Base-by-base conservation (phyloP, 2,888 invertebrate species). In the Gymnosoma rotundatum region DNA sequence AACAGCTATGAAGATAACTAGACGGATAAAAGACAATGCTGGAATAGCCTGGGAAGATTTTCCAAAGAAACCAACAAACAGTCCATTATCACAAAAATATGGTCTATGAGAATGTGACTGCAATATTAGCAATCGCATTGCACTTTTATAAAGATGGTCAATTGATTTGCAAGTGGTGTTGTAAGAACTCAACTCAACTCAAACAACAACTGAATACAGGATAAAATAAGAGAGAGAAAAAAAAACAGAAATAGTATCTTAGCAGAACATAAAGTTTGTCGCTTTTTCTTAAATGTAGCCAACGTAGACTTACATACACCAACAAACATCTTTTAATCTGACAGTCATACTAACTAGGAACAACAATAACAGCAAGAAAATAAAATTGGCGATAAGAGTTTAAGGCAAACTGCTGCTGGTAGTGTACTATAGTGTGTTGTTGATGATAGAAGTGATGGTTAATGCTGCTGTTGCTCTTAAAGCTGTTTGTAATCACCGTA, bases 241-340 rank as follows among this genome's bases (percentile, higher is more conserved):
- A 32, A 69, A 74, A 83, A 69, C 61, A 60, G 32, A 69, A 63
- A 74, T 61, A 58, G 60, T 69, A 81, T 81, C 72, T 78, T 50
- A 60, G 45, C 45, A 79, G 78, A 84, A 78, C 80, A 81, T 45
- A 78, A 72, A 81, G 54, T 84, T 84, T 84, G 84, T 84, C 84
- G 84, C 84, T 81, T 56, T 63, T 83, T 75, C 56, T 32, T 56
- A 48, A n/a, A n/a, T 8, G 21, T 58, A 58, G 50, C 38, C 42
- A 42, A 42, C 18, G 42, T 66, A n/a, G 16, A 25, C 25, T 58
- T 38, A 20, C 32, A n/a, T 52, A 52, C 56, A 64, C 25, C 21
- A 58, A 38, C 61, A 67, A 69, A 42, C 45, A 45, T 36, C 20
- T 20, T 63, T 75, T 70, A 66, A 83, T 80, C 78, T 64, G 73